phyloP scores from a whole-genome alignment of 2,113 vertebrate species.

The Laticauda laticaudata region DNA sequence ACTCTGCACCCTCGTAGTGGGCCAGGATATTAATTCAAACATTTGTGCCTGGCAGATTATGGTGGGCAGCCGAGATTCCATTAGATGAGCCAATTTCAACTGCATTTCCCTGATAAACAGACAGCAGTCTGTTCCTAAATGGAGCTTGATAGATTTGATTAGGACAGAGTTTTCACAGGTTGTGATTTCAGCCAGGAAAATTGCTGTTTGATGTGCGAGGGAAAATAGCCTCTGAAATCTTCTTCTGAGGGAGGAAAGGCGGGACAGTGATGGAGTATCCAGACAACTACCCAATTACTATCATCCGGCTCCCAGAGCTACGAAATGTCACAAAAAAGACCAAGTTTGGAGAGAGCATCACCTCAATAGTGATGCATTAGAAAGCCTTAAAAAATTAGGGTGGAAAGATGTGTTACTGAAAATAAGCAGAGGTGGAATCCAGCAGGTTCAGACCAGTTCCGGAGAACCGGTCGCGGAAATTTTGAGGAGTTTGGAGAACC shows the following conservation, averaged over 20 bases:
- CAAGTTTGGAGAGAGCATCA: slow-evolving; percentile 32
- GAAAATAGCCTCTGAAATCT: slow-evolving; percentile 61
- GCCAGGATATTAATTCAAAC: slow-evolving; percentile 70
- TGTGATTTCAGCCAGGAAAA: slow-evolving; percentile 67
- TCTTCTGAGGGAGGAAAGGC: slow-evolving; percentile 46
- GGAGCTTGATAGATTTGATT: slow-evolving; percentile 74
- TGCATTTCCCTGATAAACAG: slow-evolving; percentile 75
- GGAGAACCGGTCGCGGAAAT: no score
- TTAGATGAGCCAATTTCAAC: slow-evolving; percentile 73
- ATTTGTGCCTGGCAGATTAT: slow-evolving; percentile 58
- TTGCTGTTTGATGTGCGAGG: slow-evolving; percentile 50
- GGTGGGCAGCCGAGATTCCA: slow-evolving; percentile 65
- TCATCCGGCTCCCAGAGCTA: slow-evolving; percentile 52
- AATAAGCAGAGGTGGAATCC: slow-evolving; percentile 45
- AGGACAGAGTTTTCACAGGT: slow-evolving; percentile 71
- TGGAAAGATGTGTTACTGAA: slow-evolving; percentile 61
- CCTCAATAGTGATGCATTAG: neutral
- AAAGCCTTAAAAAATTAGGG: slow-evolving; percentile 56
- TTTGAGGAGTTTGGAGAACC: no score
- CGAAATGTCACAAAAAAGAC: slow-evolving; percentile 57
- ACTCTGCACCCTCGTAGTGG: slow-evolving; percentile 59
- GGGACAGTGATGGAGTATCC: slow-evolving; percentile 32
- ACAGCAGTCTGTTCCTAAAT: slow-evolving; percentile 62
- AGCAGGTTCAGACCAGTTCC: no score
- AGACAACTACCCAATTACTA: slow-evolving; percentile 59